Conservation (phyloP, 2,888 invertebrate species). For the Malthinus seriepunctatus region DNA sequence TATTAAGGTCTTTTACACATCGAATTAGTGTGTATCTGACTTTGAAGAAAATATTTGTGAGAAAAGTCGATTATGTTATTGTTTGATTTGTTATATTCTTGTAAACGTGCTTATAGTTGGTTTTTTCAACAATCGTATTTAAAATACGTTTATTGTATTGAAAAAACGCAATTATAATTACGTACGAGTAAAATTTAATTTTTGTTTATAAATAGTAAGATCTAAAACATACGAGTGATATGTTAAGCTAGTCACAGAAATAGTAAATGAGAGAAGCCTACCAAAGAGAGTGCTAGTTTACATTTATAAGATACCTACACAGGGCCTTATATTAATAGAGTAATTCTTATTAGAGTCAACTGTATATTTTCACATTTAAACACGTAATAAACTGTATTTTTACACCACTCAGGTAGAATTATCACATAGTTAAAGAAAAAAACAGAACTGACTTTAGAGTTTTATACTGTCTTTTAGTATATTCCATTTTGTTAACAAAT, state of each 20-base stretch:
- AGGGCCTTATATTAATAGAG: conserved; percentile 30
- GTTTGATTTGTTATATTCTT: conserved; percentile 2
- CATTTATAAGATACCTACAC: conserved; percentile 27
- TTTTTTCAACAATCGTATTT: background rate
- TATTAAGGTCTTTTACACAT: too few relatives aligned
- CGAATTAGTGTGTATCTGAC: too few relatives aligned
- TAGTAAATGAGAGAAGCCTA: conserved; percentile 35
- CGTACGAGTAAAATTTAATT: background rate
- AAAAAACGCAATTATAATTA: background rate
- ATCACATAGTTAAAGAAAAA: conserved; percentile 28
- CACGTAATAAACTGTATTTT: conserved; percentile 37
- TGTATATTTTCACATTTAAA: conserved; percentile 32
- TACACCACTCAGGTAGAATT: conserved; percentile 43
- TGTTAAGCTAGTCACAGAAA: conserved; percentile 42
- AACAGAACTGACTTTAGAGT: conserved; percentile 31
- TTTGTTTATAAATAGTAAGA: conserved; percentile 6
- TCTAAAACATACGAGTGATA: conserved; percentile 37
- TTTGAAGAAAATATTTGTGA: background rate
- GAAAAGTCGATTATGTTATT: background rate
- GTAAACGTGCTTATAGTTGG: background rate
- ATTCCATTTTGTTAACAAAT: conserved; percentile 26
- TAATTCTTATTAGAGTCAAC: conserved; percentile 17
- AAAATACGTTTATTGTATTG: background rate
- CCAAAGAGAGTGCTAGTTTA: conserved; percentile 38
- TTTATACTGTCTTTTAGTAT: conserved; percentile 24